Evolutionary conservation across 2,888 invertebrate genomes (phyloP).

Genomic region (Hirtodrosophila histrioides): DNA sequence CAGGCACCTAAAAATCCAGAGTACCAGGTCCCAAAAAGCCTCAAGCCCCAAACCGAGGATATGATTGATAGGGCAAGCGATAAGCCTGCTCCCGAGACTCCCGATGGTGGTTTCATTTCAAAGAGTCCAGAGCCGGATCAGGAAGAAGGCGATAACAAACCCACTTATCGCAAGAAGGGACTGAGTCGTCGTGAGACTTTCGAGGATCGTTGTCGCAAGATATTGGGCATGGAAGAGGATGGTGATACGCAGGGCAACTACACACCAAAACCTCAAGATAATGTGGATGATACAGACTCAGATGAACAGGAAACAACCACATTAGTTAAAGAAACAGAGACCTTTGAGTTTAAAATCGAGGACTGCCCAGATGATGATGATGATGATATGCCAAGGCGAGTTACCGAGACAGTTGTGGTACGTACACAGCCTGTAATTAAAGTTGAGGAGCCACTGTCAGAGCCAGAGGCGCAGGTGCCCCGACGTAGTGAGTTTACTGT

Average conservation of each 20-base stretch:
- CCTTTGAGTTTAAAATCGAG: constrained; percentile 79
- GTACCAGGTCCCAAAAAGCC: neutral
- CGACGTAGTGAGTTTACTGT: constrained; percentile 38
- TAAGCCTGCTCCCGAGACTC: constrained; percentile 53
- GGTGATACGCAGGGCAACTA: constrained; percentile 80
- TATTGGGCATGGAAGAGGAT: constrained; percentile 87
- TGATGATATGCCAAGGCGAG: constrained; percentile 46
- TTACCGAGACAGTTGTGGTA: constrained; percentile 51
- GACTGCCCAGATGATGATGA: constrained; percentile 82
- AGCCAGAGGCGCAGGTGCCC: constrained; percentile 28
- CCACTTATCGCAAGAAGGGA: constrained; percentile 86
- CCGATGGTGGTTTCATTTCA: constrained; percentile 77
- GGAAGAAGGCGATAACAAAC: constrained; percentile 59
- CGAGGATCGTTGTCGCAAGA: constrained; percentile 89
- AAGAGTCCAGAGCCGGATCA: constrained; percentile 50
- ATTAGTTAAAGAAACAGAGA: constrained; percentile 42
- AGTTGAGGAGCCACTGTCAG: constrained; percentile 51
- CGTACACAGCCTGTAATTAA: constrained; percentile 60
- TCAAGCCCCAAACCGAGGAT: constrained; percentile 21
- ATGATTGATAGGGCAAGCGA: constrained; percentile 26
- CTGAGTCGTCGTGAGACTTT: constrained; percentile 89
- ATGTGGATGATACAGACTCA: constrained; percentile 25
- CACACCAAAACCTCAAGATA: constrained; percentile 35
- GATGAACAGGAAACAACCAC: constrained; percentile 35
- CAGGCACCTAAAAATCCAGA: neutral